Base-by-base conservation (phyloP, 2,888 invertebrate genomes). In the Exocentrus adspersus region DNA sequence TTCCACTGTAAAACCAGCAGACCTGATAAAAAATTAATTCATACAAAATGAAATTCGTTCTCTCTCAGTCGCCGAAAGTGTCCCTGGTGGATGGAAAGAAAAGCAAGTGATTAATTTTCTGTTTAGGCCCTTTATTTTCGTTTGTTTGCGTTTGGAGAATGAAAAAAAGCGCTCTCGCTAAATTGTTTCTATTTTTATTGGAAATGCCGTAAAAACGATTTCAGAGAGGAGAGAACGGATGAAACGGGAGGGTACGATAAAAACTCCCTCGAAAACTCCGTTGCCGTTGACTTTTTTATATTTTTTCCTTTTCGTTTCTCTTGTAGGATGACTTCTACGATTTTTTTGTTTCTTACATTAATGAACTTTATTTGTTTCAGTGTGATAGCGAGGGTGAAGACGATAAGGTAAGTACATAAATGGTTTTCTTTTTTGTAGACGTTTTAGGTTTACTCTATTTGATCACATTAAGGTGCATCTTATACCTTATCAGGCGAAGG, bases 301-400 rank as follows among this genome's bases (percentile, higher is more conserved):
- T 62, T 54, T 57, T 64, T 68, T 59, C 62, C 67, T 62, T 53
- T 67, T 71, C 69, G 52, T 46, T 58, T 60, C 58, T 56, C 51
- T 53, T 58, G 56, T 67, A 57, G 61, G 60, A 59, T 69, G 60
- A 56, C 62, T 64, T 68, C 64, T 67, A n/a, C 62, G 54, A 32
- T 53, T 60, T 52, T 30, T 45, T 65, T 60, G 50, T 60, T 50
- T 63, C 48, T 72, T 74, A 67, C 72, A 72, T 74, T 76, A 79
- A 78, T 78, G 74, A 75, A 73, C 73, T 77, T 73, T 77, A 84
- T 83, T 83, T 85, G 83, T 91, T 90, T 75, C 89, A 94, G 93
- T 94, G 93, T 93, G 93, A 93, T 93, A 94, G 92, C 88, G 92
- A 92, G 88, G 92, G 92, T 86, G 92, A 92, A 86, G 93, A 93